Evolutionary conservation across 2,888 invertebrate genomes (phyloP).

Genomic region (Rhagium mordax): DNA sequence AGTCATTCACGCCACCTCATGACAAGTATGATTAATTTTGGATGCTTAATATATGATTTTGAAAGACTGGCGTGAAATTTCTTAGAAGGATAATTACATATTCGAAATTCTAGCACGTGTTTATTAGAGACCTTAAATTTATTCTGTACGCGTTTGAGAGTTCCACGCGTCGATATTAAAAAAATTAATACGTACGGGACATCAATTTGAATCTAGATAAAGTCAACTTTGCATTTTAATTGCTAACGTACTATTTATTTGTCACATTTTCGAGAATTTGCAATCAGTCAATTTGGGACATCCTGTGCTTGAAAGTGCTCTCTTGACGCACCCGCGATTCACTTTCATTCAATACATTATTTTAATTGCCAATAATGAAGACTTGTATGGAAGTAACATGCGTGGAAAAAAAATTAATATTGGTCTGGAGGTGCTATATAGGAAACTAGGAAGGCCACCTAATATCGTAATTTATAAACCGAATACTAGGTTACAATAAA

Average conservation of each 20-base stretch:
- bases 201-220: neutral
- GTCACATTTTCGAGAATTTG: too few relatives aligned
- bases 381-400: too few relatives aligned
- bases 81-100: neutral
- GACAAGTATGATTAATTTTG: neutral
- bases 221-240: neutral
- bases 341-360: too few relatives aligned
- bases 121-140: neutral
- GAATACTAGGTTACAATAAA: too few relatives aligned
- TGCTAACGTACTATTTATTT: neutral
- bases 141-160: neutral
- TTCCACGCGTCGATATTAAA: neutral
- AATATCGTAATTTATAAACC: too few relatives aligned
- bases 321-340: too few relatives aligned
- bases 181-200: neutral
- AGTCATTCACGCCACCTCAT: neutral
- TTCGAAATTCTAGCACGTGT: neutral
- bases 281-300: too few relatives aligned
- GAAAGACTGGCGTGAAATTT: neutral
- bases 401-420: too few relatives aligned
- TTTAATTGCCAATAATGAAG: too few relatives aligned
- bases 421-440: too few relatives aligned
- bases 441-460: too few relatives aligned
- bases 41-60: neutral
- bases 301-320: too few relatives aligned